Evolutionary conservation across 2,888 invertebrate genomes (phyloP), one percentile per base, ranked within the genome.

Genomic region (Liopterus haemorrhoidalis): DNA sequence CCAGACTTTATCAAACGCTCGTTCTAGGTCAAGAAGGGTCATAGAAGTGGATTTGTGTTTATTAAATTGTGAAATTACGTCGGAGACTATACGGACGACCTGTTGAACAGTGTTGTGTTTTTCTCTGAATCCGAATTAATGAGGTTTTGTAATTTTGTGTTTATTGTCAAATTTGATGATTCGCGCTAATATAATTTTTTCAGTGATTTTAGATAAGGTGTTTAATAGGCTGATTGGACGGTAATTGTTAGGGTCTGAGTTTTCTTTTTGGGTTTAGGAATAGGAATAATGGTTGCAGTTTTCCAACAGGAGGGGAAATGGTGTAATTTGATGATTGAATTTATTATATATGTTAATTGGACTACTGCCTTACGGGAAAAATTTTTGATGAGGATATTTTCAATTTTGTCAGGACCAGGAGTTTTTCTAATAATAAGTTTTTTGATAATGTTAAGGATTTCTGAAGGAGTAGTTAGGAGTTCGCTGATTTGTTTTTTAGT

Each of bases 1-100:
- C 54, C 58, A 58, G 5, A 60, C 54, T 4, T 52, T 47, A 41
- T 60, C 56, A 37, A 62, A 61, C 1, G 59, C 59, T 40, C 54
- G 53, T 28, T 55, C 54, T 2, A 59, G 47, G 36, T 62, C 59
- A 0, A 63, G 46, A 4, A 58, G 41, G 1, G 57, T 42, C 31
- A 57, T 49, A 4, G 52, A 54, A 9, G 56, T 57, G 4, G 41
- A 44, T 31, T 54, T 43, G n/a, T 53, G 49, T 8, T 43, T 31
- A 14, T 53, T 48, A 9, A 57, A 52, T 30, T 52, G 54, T 2
- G 48, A 24, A 9, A 48, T 32, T 9, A 56, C 50, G 19, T 55
- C 46, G 6, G 22, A 6, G 5, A 22, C 22, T 22, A 22, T 22
- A 8, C 22, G 22, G 5, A 8, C 9, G 5, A 22, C 22, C 9